Base-by-base conservation (phyloP, 2,797 vertebrate genomes). In the Gouania willdenowi region DNA sequence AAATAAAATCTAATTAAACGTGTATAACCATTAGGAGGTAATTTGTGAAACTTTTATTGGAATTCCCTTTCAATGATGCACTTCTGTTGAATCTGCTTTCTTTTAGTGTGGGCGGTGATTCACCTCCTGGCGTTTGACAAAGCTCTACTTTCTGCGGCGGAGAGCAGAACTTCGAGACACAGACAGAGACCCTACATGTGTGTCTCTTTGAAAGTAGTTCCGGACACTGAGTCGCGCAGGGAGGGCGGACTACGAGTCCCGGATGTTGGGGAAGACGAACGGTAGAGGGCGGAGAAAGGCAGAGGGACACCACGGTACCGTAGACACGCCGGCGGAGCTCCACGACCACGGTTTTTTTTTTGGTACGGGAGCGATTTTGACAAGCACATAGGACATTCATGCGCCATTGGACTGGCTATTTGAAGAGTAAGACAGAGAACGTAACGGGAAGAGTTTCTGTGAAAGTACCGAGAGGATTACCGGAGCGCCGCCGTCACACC, bases 201-300 rank as follows among this genome's bases (percentile, higher is more conserved):
- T 57, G 58, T 53, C 34, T 64, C 52, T 70, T 40, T 50, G 76
- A 86, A 90, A 91, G 86, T 91, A 90, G 89, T 87, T 89, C 88
- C 84, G 84, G 83, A 61, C 79, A 66, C 66, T 71, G 76, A 84
- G 75, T 68, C 75, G 71, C 69, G 70, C 63, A 65, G 39, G 54
- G 67, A 57, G 68, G 56, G 50, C n/a, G n/a, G n/a, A n/a, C n/a
- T n/a, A n/a, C n/a, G n/a, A 82, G 83, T 75, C 89, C 89, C 89
- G 89, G 89, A 91, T 91, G 89, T 87, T 85, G 77, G 75, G 87
- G 87, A 88, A 88, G 87, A 83, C 88, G 73, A 83, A 83, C 82
- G 59, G 78, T 81, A 81, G 79, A 87, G 87, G 87, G 85, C 82
- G 81, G 84, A 86, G 84, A 84, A 86, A 77, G 71, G 57, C 77